phyloP scores from a whole-genome alignment of 2,888 invertebrate genomes.

The Acrobasis consociella region DNA sequence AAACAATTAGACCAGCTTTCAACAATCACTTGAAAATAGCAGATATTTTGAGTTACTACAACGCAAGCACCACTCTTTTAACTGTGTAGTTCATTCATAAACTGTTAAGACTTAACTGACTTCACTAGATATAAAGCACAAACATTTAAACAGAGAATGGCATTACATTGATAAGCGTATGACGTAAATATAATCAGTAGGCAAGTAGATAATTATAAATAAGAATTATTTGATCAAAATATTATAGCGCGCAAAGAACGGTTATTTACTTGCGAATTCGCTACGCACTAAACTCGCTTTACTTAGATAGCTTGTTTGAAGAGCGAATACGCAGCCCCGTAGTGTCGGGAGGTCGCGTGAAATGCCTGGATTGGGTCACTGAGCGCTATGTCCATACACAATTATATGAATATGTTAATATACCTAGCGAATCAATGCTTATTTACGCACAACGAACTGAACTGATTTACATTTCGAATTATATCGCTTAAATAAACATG shows the following conservation, averaged over 20 bases:
- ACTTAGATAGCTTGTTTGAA: background rate
- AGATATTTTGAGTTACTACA: conserved; percentile 24
- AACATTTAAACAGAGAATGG: conserved; percentile 75
- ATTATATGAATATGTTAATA: conserved; percentile 76
- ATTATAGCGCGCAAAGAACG: conserved; percentile 56
- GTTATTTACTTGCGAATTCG: conserved; percentile 39
- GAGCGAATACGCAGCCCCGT: conserved; percentile 21
- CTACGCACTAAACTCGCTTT: conserved; percentile 12
- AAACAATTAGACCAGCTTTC: background rate
- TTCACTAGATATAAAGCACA: conserved; percentile 72
- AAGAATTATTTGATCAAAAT: conserved; percentile 67
- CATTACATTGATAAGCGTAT: background rate
- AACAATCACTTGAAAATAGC: background rate
- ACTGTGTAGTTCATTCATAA: conserved; percentile 58
- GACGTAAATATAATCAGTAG: conserved; percentile 72
- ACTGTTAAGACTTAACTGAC: conserved; percentile 73
- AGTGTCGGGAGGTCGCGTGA: conserved; percentile 55
- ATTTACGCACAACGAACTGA: conserved; percentile 56
- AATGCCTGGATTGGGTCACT: conserved; percentile 63
- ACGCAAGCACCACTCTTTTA: conserved; percentile 28
- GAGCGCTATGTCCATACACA: conserved; percentile 60
- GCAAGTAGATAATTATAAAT: conserved; percentile 68
- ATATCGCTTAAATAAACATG: conserved; percentile 49
- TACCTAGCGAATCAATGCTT: conserved; percentile 60
- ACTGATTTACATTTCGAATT: conserved; percentile 63